A percentile compares a stretch with the other conserved stretches of the same genome.
Evolutionary conservation across 2,888 invertebrate genomes (phyloP).

Genomic region (Poecilobothrus nobilitatus): DNA sequence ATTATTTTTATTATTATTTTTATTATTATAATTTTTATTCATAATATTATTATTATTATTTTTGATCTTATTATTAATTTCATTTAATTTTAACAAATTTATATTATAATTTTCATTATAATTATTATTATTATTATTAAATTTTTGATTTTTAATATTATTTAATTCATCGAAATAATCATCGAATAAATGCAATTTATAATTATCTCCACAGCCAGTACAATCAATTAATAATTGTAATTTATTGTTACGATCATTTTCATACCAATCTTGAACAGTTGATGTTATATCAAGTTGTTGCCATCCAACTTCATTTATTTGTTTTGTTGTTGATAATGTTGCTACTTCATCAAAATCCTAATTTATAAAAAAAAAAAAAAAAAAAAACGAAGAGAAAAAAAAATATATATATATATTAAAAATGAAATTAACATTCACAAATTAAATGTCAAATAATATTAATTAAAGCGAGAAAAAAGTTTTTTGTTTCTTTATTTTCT

Average conservation of each 20-base stretch:
- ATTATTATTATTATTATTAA: constrained; percentile 14
- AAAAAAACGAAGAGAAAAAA: constrained; percentile 11
- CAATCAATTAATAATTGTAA: constrained; percentile 76
- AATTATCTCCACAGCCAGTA: constrained; percentile 68
- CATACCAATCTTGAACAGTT: constrained; percentile 68
- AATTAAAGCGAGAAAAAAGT: no score
- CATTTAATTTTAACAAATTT: constrained; percentile 13
- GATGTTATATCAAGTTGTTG: constrained; percentile 76
- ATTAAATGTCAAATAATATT: no score
- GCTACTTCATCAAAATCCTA: constrained; percentile 54
- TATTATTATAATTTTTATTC: no score
- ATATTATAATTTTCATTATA: constrained; percentile 2
- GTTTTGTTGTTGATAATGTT: constrained; percentile 49
- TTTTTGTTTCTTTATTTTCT: no score
- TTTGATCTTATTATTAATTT: constrained; percentile 7
- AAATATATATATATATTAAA: background rate
- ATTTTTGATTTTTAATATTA: constrained; percentile 5
- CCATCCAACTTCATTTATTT: constrained; percentile 66
- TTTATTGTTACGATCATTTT: constrained; percentile 46
- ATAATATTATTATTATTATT: constrained; percentile 12
- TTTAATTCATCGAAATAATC: constrained; percentile 13
- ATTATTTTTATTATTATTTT: constrained; percentile 9
- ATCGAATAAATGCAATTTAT: constrained; percentile 55
- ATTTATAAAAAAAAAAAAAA: constrained; percentile 19
- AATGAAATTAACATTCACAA: no score